Conservation (phyloP, 2,113 vertebrate genomes). For the Percopsis transmontana region DNA sequence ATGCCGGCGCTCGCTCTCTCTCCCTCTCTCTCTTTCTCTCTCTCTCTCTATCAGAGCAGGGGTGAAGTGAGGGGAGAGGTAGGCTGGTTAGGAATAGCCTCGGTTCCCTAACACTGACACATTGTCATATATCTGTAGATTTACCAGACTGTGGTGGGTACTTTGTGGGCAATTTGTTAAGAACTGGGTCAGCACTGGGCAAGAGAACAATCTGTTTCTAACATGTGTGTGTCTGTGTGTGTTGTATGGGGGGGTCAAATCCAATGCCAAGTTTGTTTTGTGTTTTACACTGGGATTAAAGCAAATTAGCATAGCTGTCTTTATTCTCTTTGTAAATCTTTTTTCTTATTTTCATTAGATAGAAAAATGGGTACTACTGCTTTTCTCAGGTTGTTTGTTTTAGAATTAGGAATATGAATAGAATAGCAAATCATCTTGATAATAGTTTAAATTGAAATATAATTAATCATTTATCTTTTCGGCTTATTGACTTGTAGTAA, state of each 20-base stretch:
- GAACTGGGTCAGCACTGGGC: slow-evolving; percentile 77
- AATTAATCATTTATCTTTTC: slow-evolving; percentile 1
- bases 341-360: slow-evolving; percentile 19
- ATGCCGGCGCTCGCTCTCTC: slow-evolving; percentile 26
- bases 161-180: slow-evolving; percentile 75
- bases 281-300: slow-evolving; percentile 42
- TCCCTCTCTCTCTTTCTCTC: background rate
- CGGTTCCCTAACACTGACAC: slow-evolving; percentile 53
- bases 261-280: slow-evolving; percentile 53
- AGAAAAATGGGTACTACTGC: slow-evolving; percentile 20
- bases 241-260: slow-evolving; percentile 37
- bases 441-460: background rate
- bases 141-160: slow-evolving; percentile 72
- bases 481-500: no score
- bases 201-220: slow-evolving; percentile 68
- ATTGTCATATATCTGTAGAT: slow-evolving; percentile 47
- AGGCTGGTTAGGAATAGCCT: slow-evolving; percentile 43
- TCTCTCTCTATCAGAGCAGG: slow-evolving; percentile 1
- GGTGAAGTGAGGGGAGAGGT: slow-evolving; percentile 14
- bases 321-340: slow-evolving; percentile 33
- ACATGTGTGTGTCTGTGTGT: slow-evolving; percentile 45
- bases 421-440: background rate
- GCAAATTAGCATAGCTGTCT: slow-evolving; percentile 49
- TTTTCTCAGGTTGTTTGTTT: slow-evolving; percentile 20
- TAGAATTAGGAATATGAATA: background rate